Base-by-base conservation (phyloP, 2,113 vertebrate genomes). In the Perca fluviatilis region DNA sequence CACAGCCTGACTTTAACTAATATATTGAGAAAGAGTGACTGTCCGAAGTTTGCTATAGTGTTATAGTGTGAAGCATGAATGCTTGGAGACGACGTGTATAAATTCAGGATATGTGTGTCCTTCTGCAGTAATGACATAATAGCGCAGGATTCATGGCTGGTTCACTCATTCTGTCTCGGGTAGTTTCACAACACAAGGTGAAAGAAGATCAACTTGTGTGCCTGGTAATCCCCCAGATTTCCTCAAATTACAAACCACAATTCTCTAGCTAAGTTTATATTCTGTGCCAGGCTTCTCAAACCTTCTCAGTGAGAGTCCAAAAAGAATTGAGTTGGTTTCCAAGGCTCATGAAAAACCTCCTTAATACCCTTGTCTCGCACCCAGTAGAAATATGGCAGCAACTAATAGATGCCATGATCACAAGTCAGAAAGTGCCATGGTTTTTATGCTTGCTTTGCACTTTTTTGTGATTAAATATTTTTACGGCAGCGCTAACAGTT, bases 161-260 rank as follows among this genome's bases (percentile, higher is more conserved):
- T 75, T 51, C 70, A 21, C 51, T 74, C 63, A 43, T 65, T 82
- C 67, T 72, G 50, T 87, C 57, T 82, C 15, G 2, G 47, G 82
- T 82, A 78, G 74, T 88, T 93, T 88, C 75, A 82, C 77, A 88
- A 74, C 67, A 78, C 84, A 82, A 84, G 77, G 79, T 90, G 79
- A 82, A 83, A 79, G 60, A 71, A 77, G 64, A 88, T 82, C 61
- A 77, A 65, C 30, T 75, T 66, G 27, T 82, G 74, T 14, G 56
- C 69, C 64, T 85, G 82, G 79, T 92, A 86, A 81, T 86, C 78
- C 73, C 78, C 75, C 57, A 72, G 64, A 89, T 86, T 89, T 68
- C 72, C 58, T 88, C n/a, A 79, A 86, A 85, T 90, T 84, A 50
- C 86, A 82, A 90, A 86, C 83, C 85, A 65, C 84, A 89, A 50